These are phyloP conservation scores for Nomada hirtipes DNA, from an alignment of 2,888 invertebrate genomes.

Conservation along the genomic window DNA sequence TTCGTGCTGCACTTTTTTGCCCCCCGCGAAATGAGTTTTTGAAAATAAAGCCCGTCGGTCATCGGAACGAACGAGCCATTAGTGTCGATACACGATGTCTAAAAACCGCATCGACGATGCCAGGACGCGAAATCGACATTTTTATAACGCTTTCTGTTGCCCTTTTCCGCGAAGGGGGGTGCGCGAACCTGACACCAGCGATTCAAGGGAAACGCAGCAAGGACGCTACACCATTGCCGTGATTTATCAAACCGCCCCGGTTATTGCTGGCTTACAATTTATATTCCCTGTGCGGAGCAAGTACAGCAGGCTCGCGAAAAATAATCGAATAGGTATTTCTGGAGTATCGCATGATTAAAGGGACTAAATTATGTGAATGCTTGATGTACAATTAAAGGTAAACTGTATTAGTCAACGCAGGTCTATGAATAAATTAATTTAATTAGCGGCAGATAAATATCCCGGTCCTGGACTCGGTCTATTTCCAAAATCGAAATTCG, in stretches of 20 bases:
- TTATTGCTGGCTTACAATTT: conserved; percentile 33
- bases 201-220: conserved; percentile 27
- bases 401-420: no score
- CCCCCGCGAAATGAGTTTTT: conserved; percentile 26
- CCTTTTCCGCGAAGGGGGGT: background rate
- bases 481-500: conserved; percentile 21
- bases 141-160: conserved; percentile 17
- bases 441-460: conserved; percentile 5
- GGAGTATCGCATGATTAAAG: background rate
- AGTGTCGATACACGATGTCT: conserved; percentile 66
- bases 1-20: conserved; percentile 39
- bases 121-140: conserved; percentile 43
- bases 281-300: background rate
- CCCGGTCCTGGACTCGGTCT: background rate
- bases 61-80: conserved; percentile 63
- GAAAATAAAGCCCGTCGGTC: conserved; percentile 52
- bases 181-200: conserved; percentile 17
- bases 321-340: background rate
- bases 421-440: background rate
- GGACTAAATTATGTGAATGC: no score
- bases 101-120: conserved; percentile 58
- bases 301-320: no score
- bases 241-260: conserved; percentile 19
- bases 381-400: background rate
- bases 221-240: conserved; percentile 3